Base-by-base conservation (phyloP, 2,888 invertebrate species). In the Myopa testacea region DNA sequence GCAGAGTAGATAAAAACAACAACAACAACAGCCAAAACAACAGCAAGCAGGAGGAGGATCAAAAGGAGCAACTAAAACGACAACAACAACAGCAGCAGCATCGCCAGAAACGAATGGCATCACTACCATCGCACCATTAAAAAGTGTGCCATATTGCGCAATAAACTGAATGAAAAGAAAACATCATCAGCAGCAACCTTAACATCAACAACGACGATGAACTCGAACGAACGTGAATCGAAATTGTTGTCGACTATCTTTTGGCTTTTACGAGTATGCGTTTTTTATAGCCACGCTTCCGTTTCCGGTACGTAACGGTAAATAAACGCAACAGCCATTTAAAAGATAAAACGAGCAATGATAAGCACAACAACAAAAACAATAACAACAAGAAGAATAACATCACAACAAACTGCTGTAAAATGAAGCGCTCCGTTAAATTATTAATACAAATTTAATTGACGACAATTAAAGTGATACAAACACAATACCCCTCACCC, bases 271-370 rank as follows among this genome's bases (percentile, higher is more conserved):
- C 19, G 50, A 16, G 69, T 34, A 52, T 50, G 50, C 50, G 69
- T 52, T 52, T 69, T 69, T 69, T 69, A 69, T 52, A 19, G 69
- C 52, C 37, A 34, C 83, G 81, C 83, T 84, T 84, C 85, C 84
- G 84, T 83, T 84, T 85, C 67, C 75, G 67, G 12, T 75, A 34
- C 82, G 6, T 38, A 65, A 65, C 37, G 37, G 38, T 38, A 65
- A 14, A 37, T 38, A 65, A 38, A 38, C 34, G 34, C 38, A 34
- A 16, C 65, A 38, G 16, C 38, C 65, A 37, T 65, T 65, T 37
- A 12, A 38, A 65, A 34, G 37, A 55, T 34, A 52, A 55, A 69
- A 16, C 63, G 12, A 65, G 34, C 63, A 65, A 34, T 65, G 63
- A 26, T 65, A 38, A 37, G 14, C 19, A 68, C 67, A 67, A 67